These are phyloP conservation scores for Columbina picui DNA, from an alignment of 2,113 vertebrate species.

Conservation along the genomic window DNA sequence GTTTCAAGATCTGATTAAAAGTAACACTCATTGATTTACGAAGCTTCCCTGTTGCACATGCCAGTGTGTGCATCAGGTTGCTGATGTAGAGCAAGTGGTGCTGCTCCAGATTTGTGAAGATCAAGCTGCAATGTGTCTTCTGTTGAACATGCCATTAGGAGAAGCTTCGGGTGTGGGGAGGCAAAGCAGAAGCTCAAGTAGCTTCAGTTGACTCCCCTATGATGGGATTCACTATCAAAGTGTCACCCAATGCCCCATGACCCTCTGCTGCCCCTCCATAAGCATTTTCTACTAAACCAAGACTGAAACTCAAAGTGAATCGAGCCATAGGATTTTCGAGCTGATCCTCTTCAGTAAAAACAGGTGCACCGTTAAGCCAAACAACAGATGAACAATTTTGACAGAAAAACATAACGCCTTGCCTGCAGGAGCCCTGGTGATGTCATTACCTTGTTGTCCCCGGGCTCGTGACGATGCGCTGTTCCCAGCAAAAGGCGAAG, in stretches of 20 bases:
- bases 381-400: neutral
- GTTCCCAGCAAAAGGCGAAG: neutral
- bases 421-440: neutral
- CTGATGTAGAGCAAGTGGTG: neutral
- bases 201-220: accelerated
- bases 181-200: neutral
- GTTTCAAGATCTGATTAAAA: neutral
- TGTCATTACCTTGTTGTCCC: neutral
- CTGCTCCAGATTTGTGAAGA: neutral
- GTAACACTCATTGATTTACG: neutral
- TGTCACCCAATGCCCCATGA: neutral
- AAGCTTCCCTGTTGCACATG: neutral
- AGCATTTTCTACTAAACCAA: neutral
- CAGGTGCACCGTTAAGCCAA: neutral
- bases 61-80: neutral
- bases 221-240: neutral
- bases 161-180: neutral
- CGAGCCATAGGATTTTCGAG: neutral
- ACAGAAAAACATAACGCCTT: neutral
- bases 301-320: neutral
- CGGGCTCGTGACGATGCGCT: neutral
- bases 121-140: neutral
- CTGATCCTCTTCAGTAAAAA: neutral
- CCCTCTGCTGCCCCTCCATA: neutral
- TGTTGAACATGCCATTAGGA: neutral